A percentile compares a stretch with the other conserved stretches of the same genome.
These are phyloP conservation scores for Horisme vitalbata DNA, from an alignment of 2,888 invertebrate genomes.

Conservation along the genomic window DNA sequence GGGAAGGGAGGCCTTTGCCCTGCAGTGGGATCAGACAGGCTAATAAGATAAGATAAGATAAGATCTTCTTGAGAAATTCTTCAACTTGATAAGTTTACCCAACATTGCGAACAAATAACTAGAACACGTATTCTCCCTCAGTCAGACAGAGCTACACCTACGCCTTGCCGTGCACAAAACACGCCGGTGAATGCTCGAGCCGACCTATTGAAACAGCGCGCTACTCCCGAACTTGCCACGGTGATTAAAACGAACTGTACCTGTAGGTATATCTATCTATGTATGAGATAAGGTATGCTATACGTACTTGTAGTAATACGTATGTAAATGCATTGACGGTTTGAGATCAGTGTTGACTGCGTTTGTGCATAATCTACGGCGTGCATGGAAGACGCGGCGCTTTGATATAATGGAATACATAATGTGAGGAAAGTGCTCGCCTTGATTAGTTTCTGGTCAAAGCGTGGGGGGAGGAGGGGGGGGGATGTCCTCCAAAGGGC, in stretches of 20 bases:
- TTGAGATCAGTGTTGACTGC: background rate
- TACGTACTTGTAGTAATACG: no score
- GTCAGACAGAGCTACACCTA: no score
- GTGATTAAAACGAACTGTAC: background rate
- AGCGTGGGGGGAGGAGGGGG: background rate
- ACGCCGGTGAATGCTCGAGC: background rate
- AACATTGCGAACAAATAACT: no score
- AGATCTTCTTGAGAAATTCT: no score
- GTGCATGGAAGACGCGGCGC: background rate
- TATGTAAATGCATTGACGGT: background rate
- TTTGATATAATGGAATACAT: conserved; percentile 6
- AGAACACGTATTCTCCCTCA: no score
- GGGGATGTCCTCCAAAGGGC: background rate
- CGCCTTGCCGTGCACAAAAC: no score
- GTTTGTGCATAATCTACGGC: conserved; percentile 2
- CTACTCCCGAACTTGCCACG: background rate
- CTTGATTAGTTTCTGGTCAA: conserved; percentile 3
- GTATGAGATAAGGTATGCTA: background rate
- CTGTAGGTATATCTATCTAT: background rate
- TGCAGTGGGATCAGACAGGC: no score
- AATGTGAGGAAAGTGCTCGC: background rate
- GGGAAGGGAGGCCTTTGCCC: no score
- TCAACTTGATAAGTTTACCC: no score
- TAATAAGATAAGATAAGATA: no score
- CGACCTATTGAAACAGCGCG: background rate